Evolutionary conservation across 2,888 invertebrate genomes (phyloP).

Genomic region (Tiliacea aurago): DNA sequence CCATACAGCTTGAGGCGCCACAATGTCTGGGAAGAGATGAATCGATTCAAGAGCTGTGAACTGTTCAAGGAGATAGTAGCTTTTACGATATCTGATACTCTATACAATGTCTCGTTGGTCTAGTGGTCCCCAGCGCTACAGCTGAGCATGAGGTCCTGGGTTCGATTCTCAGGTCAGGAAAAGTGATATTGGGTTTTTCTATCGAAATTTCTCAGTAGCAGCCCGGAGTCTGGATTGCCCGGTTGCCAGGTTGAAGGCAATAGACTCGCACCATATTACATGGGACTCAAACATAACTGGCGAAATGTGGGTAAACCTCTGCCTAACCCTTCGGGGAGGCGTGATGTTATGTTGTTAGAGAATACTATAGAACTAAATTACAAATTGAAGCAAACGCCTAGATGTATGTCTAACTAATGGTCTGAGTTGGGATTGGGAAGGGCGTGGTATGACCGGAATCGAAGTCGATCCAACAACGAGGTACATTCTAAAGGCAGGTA

Average conservation of each 20-base stretch:
- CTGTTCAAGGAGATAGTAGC: not conserved
- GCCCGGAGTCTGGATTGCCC: not conserved
- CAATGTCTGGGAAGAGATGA: conserved; percentile 28
- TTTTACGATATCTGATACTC: not conserved
- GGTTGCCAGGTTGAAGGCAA: not conserved
- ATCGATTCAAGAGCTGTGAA: conserved; percentile 2
- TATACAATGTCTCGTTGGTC: too few species aligned
- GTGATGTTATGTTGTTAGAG: not conserved
- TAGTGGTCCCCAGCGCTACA: too few species aligned
- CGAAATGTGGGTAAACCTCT: not conserved
- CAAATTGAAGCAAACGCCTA: not conserved
- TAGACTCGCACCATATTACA: not conserved
- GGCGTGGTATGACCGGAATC: not conserved
- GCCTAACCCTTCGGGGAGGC: too few species aligned
- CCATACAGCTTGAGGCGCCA: conserved; percentile 29
- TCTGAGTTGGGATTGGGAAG: not conserved
- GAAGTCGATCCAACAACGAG: too few species aligned
- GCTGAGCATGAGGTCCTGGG: too few species aligned
- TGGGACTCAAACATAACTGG: not conserved
- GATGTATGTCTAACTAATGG: conserved; percentile 2
- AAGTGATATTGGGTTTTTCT: too few species aligned
- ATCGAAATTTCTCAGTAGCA: not conserved
- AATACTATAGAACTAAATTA: not conserved
- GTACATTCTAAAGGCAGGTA: not conserved
- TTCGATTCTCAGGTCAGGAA: too few species aligned